Evolutionary conservation across 2,113 vertebrate species (phyloP).

Genomic region (Corythornis madagascariensis): DNA sequence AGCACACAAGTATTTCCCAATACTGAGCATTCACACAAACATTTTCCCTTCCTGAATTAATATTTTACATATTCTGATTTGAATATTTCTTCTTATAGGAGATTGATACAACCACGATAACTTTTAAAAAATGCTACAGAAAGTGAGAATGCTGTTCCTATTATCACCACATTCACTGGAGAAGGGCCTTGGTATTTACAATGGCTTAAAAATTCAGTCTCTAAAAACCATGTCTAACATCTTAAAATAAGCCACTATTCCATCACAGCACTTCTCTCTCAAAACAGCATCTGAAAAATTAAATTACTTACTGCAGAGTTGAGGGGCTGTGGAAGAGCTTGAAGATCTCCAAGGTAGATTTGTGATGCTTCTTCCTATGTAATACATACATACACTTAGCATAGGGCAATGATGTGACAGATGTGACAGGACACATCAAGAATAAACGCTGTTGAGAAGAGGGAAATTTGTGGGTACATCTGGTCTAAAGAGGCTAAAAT

Average conservation of each 20-base stretch:
- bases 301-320: not conserved
- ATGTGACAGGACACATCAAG: not conserved
- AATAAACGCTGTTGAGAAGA: not conserved
- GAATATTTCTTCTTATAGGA: not conserved
- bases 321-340: not conserved
- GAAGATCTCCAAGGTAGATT: not conserved
- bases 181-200: not conserved
- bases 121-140: not conserved
- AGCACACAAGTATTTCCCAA: not conserved
- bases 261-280: not conserved
- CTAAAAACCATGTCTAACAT: not conserved
- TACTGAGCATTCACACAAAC: not conserved
- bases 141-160: not conserved
- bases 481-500: not conserved
- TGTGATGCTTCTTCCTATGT: not conserved
- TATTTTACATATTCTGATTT: not conserved
- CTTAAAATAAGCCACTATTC: not conserved
- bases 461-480: not conserved
- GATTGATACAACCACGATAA: not conserved
- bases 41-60: not conserved
- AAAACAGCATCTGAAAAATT: not conserved
- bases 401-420: fast-evolving
- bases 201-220: not conserved
- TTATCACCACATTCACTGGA: fast-evolving
- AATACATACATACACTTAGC: fast-evolving